Evolutionary conservation across 2,113 vertebrate genomes (phyloP), one percentile per base, ranked within the genome.

Genomic region (Syngnathus floridae): DNA sequence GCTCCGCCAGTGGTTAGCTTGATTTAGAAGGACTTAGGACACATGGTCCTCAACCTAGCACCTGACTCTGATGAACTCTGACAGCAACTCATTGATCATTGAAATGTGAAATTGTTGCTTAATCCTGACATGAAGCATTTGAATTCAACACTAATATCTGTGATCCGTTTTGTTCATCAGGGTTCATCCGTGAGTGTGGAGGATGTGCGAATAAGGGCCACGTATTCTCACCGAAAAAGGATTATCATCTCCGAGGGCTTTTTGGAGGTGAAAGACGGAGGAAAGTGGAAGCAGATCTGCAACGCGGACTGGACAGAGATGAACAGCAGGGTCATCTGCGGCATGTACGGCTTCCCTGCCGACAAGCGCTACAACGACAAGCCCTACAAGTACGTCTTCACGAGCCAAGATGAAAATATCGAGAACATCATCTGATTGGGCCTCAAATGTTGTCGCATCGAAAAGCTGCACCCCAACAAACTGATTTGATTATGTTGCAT

Each of bases 261-360:
- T 0, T 89, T 98, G 86, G 96, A 99, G 84, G 92, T 99, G 71
- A 98, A 96, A 70, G 94, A 94, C 0, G 91, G 86, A 31, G 94
- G 93, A 14, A 56, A 78, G 64, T 99, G 97, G 97, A 94, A 91
- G 71, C 97, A 97, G 90, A 92, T 99, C 88, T 99, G 97, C 0
- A 90, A 91, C 67, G 89, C 79, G 66, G 89, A 89, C 48, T 99
- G 97, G 97, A 95, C 86, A 0, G 66, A 74, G 60, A 90, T 89
- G 77, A 96, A 96, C 61, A 93, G 88, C 82, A 88, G 92, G 0
- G 95, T 98, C 1, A 87, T 97, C 81, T 98, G 96, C 1, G 97
- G 97, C 84, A 98, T 98, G 96, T 94, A 95, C 0, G 97, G 97
- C 10, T 99, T 99, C 76, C 96, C 96, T 0, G 78, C 81, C 0